Evolutionary conservation across 2,113 vertebrate genomes (phyloP).

Genomic region (Colistium nudipinnis): DNA sequence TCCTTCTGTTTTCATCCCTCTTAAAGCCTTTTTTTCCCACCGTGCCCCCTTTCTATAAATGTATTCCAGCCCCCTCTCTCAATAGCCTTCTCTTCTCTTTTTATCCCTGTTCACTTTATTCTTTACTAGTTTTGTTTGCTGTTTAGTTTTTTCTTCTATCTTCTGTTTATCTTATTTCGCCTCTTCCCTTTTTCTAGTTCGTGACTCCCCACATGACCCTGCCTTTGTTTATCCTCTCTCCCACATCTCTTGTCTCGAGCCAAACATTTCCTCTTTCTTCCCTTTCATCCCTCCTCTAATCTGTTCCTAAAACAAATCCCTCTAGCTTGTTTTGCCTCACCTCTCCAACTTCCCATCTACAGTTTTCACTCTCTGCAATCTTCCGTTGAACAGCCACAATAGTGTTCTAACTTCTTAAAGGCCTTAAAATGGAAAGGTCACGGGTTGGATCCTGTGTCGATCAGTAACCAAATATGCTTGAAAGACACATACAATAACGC

Average conservation of each 20-base stretch:
- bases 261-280: conserved; percentile 31
- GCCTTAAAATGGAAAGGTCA: conserved; percentile 9
- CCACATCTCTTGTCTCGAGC: conserved; percentile 1
- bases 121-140: not conserved
- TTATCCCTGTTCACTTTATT: not conserved
- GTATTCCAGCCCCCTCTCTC: not conserved
- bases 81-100: no score
- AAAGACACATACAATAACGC: not conserved
- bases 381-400: not conserved
- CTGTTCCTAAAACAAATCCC: conserved; percentile 20
- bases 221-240: conserved; percentile 19
- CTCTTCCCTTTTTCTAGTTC: conserved; percentile 4
- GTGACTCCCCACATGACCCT: conserved; percentile 2
- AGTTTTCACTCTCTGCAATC: conserved; percentile 3
- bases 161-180: not conserved
- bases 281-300: conserved; percentile 23
- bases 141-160: not conserved
- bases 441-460: conserved; percentile 7
- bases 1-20: conserved; percentile 8
- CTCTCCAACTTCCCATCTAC: not conserved
- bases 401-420: not conserved
- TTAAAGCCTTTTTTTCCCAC: not conserved
- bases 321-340: conserved; percentile 35
- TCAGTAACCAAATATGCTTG: conserved; percentile 38
- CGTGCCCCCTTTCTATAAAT: not conserved